phyloP scores from a whole-genome alignment of 2,113 vertebrate genomes.

The Coptodon bakossiorum region DNA sequence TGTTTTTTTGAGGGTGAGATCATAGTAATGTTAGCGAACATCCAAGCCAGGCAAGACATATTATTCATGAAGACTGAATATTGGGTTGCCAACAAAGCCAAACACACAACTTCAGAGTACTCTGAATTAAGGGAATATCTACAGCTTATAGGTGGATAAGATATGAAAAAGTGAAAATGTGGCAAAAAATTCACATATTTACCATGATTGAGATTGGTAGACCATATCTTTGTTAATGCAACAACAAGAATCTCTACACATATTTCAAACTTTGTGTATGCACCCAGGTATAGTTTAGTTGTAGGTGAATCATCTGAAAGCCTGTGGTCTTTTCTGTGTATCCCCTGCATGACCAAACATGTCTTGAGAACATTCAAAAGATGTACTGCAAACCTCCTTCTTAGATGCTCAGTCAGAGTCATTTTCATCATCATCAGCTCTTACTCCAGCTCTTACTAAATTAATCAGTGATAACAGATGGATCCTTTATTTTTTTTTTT shows the following conservation, averaged over 20 bases:
- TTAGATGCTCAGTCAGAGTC: neutral
- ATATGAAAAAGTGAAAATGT: neutral
- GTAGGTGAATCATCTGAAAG: neutral
- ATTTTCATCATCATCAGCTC: neutral
- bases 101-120: neutral
- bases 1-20: neutral
- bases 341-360: neutral
- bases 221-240: neutral
- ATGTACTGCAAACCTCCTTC: neutral
- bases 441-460: neutral
- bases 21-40: neutral
- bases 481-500: neutral
- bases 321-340: neutral
- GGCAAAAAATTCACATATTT: neutral
- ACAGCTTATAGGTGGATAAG: neutral
- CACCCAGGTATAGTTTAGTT: neutral
- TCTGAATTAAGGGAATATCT: neutral
- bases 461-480: neutral
- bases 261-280: neutral
- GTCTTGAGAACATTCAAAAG: neutral
- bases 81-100: neutral
- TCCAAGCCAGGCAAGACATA: neutral
- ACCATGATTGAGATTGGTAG: neutral
- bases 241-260: neutral
- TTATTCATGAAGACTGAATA: neutral